phyloP scores from a whole-genome alignment of 30 jellyfish, hydroid and myxozoan species.

The Phacellophora camtschatica region DNA sequence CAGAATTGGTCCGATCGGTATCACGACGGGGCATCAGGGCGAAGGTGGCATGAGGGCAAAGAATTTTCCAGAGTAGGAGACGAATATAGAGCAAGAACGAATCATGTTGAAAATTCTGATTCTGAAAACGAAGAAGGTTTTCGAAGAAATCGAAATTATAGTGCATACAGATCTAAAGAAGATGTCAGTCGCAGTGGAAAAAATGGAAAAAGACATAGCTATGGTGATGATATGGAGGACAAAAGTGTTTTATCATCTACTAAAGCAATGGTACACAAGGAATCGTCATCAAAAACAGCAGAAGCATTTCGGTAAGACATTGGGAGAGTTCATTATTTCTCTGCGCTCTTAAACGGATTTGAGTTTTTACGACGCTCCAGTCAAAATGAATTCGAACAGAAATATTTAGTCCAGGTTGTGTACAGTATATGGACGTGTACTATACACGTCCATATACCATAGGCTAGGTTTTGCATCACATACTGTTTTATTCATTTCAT shows the following conservation, averaged over 20 bases:
- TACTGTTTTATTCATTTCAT: too few species aligned
- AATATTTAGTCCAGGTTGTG: too few species aligned
- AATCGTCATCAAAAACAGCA: not conserved
- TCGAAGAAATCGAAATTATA: not conserved
- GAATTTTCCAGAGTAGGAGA: constrained; percentile 52
- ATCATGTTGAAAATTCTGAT: not conserved
- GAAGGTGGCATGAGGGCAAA: constrained; percentile 45
- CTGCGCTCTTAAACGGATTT: too few species aligned
- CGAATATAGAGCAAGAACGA: constrained; percentile 25
- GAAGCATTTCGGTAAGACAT: constrained; percentile 35
- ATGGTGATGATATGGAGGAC: constrained; percentile 27
- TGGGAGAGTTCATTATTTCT: too few species aligned
- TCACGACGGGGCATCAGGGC: not conserved
- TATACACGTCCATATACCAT: too few species aligned
- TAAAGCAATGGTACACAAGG: constrained; percentile 23
- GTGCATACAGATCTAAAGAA: not conserved
- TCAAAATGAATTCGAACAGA: too few species aligned
- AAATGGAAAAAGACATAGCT: not conserved
- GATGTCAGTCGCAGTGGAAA: not conserved
- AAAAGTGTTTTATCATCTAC: not conserved
- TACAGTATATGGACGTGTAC: too few species aligned
- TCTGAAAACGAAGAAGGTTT: not conserved
- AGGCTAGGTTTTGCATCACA: too few species aligned
- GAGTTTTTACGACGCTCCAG: too few species aligned
- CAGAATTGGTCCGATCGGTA: constrained; percentile 48